Conservation (phyloP, 2,888 invertebrate genomes). For the Diaperis boleti region DNA sequence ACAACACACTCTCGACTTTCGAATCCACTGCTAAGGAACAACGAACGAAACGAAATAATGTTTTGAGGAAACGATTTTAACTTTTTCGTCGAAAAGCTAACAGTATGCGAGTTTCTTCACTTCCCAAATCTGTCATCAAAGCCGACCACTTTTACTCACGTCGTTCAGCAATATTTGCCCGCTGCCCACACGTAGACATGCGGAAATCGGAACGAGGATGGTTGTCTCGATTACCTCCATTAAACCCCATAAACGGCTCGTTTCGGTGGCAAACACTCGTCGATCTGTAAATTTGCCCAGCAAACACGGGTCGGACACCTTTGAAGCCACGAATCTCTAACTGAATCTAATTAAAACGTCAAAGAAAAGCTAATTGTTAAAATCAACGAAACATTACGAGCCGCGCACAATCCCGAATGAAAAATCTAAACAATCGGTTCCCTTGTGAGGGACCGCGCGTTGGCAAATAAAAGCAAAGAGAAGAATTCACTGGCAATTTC, state of each 20-base stretch:
- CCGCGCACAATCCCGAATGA: conserved; percentile 29
- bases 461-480: conserved; percentile 37
- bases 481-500: conserved; percentile 42
- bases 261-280: conserved; percentile 12
- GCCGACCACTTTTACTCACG: too few relatives aligned
- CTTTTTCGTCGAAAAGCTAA: too few relatives aligned
- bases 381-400: conserved; percentile 40
- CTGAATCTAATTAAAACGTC: conserved; percentile 37
- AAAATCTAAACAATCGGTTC: conserved; percentile 40
- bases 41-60: too few relatives aligned
- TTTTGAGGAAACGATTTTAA: too few relatives aligned
- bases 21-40: too few relatives aligned
- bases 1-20: too few relatives aligned
- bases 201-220: too few relatives aligned
- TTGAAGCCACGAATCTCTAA: conserved; percentile 30
- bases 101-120: too few relatives aligned
- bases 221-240: background rate
- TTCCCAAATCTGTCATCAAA: too few relatives aligned
- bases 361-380: conserved; percentile 39
- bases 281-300: conserved; percentile 8
- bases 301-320: conserved; percentile 12
- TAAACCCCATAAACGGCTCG: conserved; percentile 3
- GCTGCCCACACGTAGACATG: too few relatives aligned
- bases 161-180: too few relatives aligned
- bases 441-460: conserved; percentile 35